Conservation (phyloP, 2,797 vertebrate species). For the Fundulus diaphanus region DNA sequence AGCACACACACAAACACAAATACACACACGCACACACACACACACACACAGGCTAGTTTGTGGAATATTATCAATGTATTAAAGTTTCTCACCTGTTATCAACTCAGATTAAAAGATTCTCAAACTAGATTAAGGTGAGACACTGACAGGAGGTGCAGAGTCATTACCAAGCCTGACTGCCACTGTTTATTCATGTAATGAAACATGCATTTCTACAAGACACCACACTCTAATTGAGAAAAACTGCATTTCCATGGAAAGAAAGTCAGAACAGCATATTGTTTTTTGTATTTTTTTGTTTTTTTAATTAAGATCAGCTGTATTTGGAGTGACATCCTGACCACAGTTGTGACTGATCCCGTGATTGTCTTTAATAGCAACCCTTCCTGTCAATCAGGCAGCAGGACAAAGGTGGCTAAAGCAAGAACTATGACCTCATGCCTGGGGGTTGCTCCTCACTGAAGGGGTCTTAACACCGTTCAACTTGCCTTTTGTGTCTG, state of each 20-base stretch:
- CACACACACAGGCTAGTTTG: slow-evolving; percentile 34
- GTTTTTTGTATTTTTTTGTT: slow-evolving; percentile 20
- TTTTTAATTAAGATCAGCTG: slow-evolving; percentile 25
- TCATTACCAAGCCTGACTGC: slow-evolving; percentile 27
- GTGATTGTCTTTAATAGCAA: slow-evolving; percentile 70
- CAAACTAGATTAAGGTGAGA: slow-evolving; percentile 56
- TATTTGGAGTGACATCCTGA: slow-evolving; percentile 41
- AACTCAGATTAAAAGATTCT: slow-evolving; percentile 73
- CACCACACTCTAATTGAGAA: neutral
- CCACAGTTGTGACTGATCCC: slow-evolving; percentile 50
- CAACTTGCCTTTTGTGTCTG: slow-evolving; percentile 75
- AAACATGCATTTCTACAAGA: neutral
- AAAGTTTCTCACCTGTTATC: slow-evolving; percentile 75
- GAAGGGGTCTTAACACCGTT: slow-evolving; percentile 77
- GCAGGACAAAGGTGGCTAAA: slow-evolving; percentile 76
- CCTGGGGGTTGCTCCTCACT: slow-evolving; percentile 66
- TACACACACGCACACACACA: slow-evolving; percentile 38
- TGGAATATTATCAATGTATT: slow-evolving; percentile 66
- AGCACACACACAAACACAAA: slow-evolving; percentile 17
- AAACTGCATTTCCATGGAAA: neutral
- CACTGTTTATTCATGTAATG: slow-evolving; percentile 16
- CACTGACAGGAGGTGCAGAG: slow-evolving; percentile 30
- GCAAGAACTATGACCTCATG: slow-evolving; percentile 77
- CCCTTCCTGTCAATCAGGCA: slow-evolving; percentile 68
- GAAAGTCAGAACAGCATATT: slow-evolving; percentile 4